Conservation (phyloP, 2,888 invertebrate species). For the Eupithecia dodoneata region DNA sequence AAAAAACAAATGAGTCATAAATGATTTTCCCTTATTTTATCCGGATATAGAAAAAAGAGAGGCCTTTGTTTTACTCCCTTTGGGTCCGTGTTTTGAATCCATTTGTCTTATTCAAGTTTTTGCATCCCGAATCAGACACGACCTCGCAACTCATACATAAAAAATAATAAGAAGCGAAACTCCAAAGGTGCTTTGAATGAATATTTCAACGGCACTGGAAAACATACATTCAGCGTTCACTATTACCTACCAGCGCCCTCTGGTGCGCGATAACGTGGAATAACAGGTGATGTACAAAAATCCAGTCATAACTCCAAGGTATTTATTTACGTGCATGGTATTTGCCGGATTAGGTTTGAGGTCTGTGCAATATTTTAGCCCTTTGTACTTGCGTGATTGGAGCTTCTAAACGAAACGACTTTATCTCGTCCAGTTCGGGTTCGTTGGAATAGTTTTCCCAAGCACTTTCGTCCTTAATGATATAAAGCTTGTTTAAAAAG, state of each 20-base stretch:
- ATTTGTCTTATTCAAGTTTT: conserved; percentile 12
- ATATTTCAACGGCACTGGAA: neutral
- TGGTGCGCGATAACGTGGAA: neutral
- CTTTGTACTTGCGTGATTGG: too few relatives aligned
- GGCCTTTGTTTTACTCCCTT: neutral
- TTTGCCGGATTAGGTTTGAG: neutral
- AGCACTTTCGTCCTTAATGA: too few relatives aligned
- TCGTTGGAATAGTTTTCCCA: too few relatives aligned
- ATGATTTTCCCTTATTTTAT: too few relatives aligned
- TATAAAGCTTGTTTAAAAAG: too few relatives aligned
- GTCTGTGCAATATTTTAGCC: neutral
- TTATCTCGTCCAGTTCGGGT: too few relatives aligned
- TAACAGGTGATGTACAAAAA: neutral
- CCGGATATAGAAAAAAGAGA: too few relatives aligned
- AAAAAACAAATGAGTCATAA: too few relatives aligned
- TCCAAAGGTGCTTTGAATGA: conserved; percentile 6
- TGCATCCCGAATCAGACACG: conserved; percentile 8
- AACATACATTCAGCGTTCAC: neutral
- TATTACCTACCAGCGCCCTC: conserved; percentile 4
- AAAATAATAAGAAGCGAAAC: conserved; percentile 17
- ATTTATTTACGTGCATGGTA: neutral
- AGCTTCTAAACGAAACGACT: too few relatives aligned
- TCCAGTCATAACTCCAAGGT: neutral
- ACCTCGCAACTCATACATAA: conserved; percentile 7
- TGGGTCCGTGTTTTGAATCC: neutral